Base-by-base conservation (phyloP, 2,888 invertebrate species). In the Drosophila anceps region DNA sequence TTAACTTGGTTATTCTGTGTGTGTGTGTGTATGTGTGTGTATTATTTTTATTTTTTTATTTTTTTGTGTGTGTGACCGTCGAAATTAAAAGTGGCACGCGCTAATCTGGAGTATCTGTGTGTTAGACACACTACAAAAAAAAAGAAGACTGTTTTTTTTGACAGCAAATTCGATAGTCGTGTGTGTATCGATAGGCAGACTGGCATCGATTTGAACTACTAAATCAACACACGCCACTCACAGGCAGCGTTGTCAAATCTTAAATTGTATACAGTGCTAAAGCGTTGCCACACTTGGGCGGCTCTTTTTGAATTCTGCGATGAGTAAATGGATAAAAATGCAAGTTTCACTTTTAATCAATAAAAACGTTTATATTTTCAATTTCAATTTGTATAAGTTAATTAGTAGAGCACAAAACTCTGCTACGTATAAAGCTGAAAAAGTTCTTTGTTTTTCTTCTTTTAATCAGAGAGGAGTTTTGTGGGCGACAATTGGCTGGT, bases 281-380 rank as follows among this genome's bases (percentile, higher is more conserved):
- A 24, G 53, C 13, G 24, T 3, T 74, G 69, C 76, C 79, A 69
- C 48, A 69, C 0, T 27, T 51, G 0, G 9, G 63, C 79, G 76
- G 39, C 13, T 0, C 37, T n/a, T 76, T 79, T 64, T 3, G 4
- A 74, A 35, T 10, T 18, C 18, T 18, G 27, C 24, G n/a, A 18
- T 13, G 10, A 4, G 9, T 27, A 15, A 46, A 48, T 31, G 10
- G 35, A 46, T 8, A 1, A 20, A 37, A 53, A 24, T 53, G 53
- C 15, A 24, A 24, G n/a, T 2, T 20, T 33, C 20, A 27, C 6
- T 13, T 46, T 76, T 76, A 68, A 74, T 84, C 84, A 84, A 88
- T 84, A 84, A 84, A 84, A 84, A 88, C 84, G 68, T 86, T 88
- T 84, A 86, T 86, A 84, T 86, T 88, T 84, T 84, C 70, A 70